These are phyloP conservation scores for Enteromius argenteus DNA, from an alignment of 2,797 vertebrate species.

Conservation along the genomic window DNA sequence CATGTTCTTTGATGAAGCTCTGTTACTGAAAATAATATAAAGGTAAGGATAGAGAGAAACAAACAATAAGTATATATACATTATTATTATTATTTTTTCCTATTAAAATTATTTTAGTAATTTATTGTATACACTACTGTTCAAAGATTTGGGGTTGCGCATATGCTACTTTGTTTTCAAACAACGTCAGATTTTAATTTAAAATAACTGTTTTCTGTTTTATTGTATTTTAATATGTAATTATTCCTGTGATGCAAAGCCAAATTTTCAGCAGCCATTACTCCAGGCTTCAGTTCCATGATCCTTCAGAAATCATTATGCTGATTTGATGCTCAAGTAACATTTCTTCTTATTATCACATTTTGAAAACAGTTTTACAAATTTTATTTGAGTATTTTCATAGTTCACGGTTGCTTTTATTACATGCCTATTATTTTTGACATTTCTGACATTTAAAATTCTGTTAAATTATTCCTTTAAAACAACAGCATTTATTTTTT, in stretches of 20 bases:
- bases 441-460: not conserved
- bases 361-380: not conserved
- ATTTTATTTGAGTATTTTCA: not conserved
- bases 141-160: not conserved
- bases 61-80: no score
- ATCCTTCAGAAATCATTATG: not conserved
- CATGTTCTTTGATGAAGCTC: not conserved
- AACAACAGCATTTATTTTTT: slow-evolving; percentile 13
- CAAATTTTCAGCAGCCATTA: not conserved
- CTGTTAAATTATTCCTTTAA: not conserved
- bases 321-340: not conserved
- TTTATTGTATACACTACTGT: not conserved
- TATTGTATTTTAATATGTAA: not conserved
- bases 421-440: not conserved
- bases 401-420: not conserved
- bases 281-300: not conserved
- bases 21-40: not conserved
- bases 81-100: no score
- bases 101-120: not conserved
- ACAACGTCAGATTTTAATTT: no score
- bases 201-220: not conserved
- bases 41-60: no score
- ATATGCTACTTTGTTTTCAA: no score
- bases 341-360: not conserved
- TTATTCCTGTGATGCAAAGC: not conserved